phyloP scores from a whole-genome alignment of 2,888 invertebrate genomes.

The Harmothoe impar region DNA sequence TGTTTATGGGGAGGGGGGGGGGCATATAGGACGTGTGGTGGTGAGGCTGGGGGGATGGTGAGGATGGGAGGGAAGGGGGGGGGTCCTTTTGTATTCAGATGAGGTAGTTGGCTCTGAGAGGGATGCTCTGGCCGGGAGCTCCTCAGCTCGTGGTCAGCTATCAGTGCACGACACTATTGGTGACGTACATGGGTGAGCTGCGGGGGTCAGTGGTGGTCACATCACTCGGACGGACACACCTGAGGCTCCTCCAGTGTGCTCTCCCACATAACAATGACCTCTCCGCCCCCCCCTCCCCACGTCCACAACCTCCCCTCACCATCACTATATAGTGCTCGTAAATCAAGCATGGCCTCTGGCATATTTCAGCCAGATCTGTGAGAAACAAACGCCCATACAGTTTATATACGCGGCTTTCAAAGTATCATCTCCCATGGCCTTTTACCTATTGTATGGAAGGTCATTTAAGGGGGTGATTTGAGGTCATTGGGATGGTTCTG shows the following conservation, averaged over 20 bases:
- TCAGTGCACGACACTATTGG: background rate
- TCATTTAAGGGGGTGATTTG: too few relatives aligned
- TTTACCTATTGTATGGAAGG: too few relatives aligned
- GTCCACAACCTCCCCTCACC: background rate
- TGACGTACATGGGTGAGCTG: background rate
- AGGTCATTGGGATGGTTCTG: too few relatives aligned
- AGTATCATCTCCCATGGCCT: too few relatives aligned
- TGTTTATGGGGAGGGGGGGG: slow-evolving; percentile 25
- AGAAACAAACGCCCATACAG: too few relatives aligned
- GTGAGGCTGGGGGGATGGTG: background rate
- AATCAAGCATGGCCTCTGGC: too few relatives aligned
- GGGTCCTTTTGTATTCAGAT: background rate
- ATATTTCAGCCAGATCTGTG: too few relatives aligned
- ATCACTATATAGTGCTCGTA: background rate
- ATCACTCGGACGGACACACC: background rate
- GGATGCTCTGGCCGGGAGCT: background rate
- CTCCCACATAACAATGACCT: background rate
- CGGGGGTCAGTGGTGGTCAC: background rate
- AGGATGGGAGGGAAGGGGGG: background rate
- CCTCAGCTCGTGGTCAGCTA: background rate
- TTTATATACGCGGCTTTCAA: too few relatives aligned
- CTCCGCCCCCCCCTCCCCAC: background rate
- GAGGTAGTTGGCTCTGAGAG: background rate
- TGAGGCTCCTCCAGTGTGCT: background rate
- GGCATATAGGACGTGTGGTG: too few relatives aligned